Conservation (phyloP, 2,888 invertebrate species). For the Elysia crispata region DNA sequence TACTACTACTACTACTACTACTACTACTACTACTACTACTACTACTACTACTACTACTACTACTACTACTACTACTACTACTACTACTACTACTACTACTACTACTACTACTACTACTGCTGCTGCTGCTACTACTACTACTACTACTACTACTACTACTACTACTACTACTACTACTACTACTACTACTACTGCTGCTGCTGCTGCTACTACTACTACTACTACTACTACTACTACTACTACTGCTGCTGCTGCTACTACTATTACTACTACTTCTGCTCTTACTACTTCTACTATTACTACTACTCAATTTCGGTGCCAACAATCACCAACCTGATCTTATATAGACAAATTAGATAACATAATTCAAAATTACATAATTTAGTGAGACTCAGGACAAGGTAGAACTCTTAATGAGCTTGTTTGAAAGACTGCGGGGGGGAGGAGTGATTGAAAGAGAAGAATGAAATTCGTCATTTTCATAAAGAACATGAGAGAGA, state of each 20-base stretch:
- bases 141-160: constrained; percentile 49
- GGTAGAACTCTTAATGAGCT: too few species aligned
- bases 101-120: constrained; percentile 9
- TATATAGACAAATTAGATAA: too few species aligned
- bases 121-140: not conserved
- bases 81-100: constrained; percentile 22
- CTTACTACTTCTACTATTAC: not conserved
- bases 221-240: not conserved
- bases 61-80: constrained; percentile 33
- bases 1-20: constrained; percentile 15
- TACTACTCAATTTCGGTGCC: not conserved
- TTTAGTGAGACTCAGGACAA: too few species aligned
- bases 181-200: constrained; percentile 7
- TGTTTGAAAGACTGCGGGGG: too few species aligned
- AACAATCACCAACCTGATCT: too few species aligned
- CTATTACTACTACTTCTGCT: constrained; percentile 2
- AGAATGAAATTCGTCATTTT: too few species aligned
- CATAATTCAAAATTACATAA: too few species aligned
- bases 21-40: constrained; percentile 30
- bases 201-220: constrained; percentile 13
- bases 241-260: not conserved
- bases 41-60: constrained; percentile 28
- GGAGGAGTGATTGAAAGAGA: too few species aligned
- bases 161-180: constrained; percentile 11
- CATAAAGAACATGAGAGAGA: too few species aligned